These are phyloP conservation scores for Deroptyus accipitrinus DNA, from an alignment of 2,113 vertebrate species.

Conservation along the genomic window DNA sequence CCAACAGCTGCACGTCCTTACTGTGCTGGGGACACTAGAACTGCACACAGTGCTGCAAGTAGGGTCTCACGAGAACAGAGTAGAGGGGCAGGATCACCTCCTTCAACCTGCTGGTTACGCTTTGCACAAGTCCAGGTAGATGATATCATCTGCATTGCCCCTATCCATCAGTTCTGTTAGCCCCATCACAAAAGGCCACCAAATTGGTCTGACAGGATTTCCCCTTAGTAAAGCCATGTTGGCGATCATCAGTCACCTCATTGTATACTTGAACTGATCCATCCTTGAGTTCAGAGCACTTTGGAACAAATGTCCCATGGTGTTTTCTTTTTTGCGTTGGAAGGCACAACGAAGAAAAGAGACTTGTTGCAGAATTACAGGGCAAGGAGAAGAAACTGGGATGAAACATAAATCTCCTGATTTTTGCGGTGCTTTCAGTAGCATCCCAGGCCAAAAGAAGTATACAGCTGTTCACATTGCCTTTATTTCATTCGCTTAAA, in stretches of 20 bases:
- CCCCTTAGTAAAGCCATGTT: not conserved
- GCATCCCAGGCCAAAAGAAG: not conserved
- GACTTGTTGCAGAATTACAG: not conserved
- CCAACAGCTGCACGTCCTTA: not conserved
- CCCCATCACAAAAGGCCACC: not conserved
- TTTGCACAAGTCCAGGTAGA: not conserved
- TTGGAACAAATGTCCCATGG: not conserved
- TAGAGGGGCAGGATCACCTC: not conserved
- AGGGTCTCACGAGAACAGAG: not conserved
- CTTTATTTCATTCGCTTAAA: not conserved
- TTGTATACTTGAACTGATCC: not conserved
- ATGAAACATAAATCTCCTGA: not conserved
- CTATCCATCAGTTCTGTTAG: not conserved
- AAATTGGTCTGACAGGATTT: not conserved
- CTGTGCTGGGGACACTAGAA: not conserved
- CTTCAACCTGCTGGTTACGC: not conserved
- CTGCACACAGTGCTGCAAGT: not conserved
- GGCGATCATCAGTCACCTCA: not conserved
- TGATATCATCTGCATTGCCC: not conserved
- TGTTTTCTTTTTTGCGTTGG: not conserved
- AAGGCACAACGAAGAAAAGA: not conserved
- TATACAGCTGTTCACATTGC: not conserved
- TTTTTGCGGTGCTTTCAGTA: not conserved
- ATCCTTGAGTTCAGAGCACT: not conserved
- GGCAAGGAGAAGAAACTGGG: not conserved